These are phyloP conservation scores for Rhagophthalmus giganteus DNA, from an alignment of 2,888 invertebrate genomes.

Conservation along the genomic window DNA sequence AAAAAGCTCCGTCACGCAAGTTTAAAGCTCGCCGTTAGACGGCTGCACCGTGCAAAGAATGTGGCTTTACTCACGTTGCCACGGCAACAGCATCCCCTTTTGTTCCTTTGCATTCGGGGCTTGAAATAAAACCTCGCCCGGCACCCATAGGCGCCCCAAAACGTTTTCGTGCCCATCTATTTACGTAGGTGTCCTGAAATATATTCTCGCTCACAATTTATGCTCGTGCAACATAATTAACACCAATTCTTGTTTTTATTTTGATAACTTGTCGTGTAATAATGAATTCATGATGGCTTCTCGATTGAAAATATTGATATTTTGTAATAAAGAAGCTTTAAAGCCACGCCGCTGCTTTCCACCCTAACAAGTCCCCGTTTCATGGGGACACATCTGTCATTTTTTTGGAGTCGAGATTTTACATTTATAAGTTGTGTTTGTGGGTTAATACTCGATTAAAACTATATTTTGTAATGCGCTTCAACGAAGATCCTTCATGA, in stretches of 20 bases:
- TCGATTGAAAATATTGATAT: no score
- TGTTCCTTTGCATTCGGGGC: conserved; percentile 47
- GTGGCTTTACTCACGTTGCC: conserved; percentile 45
- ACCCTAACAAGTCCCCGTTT: conserved; percentile 45
- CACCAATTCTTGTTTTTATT: no score
- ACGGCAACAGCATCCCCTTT: conserved; percentile 53
- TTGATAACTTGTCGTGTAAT: no score
- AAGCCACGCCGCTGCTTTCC: conserved; percentile 45
- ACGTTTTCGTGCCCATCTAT: not conserved
- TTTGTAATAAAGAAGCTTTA: no score
- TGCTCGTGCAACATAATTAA: no score
- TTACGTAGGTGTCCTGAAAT: not conserved
- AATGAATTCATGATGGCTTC: no score
- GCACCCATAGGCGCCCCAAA: conserved; percentile 14
- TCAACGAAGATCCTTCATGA: no score
- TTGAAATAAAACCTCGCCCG: conserved; percentile 19
- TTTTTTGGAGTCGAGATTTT: conserved; percentile 50
- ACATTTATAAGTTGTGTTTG: conserved; percentile 21
- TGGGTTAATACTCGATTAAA: not conserved
- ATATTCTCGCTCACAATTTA: no score
- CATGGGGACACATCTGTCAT: conserved; percentile 57
- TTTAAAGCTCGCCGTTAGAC: no score
- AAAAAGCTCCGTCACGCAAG: no score
- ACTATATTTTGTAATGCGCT: no score
- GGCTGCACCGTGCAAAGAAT: conserved; percentile 41